Evolutionary conservation across 2,888 invertebrate species (phyloP).

Genomic region (Drosophila quinaria): DNA sequence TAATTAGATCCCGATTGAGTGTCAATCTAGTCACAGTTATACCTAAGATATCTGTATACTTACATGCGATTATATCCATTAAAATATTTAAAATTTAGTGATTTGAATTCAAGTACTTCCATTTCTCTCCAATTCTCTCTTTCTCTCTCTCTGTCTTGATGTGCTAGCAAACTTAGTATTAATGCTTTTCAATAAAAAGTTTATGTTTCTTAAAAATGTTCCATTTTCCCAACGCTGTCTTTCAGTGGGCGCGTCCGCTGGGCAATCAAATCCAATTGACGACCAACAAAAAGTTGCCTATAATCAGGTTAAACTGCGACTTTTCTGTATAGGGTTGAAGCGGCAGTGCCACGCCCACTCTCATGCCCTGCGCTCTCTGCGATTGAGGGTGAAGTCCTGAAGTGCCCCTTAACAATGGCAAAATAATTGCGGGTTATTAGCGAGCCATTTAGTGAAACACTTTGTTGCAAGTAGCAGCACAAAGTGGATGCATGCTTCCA

Average conservation of each 20-base stretch:
- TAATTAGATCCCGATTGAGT: conserved; percentile 39
- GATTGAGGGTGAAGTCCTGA: conserved; percentile 30
- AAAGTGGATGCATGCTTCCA: conserved; percentile 38
- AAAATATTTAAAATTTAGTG: conserved; percentile 47
- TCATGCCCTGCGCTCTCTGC: conserved; percentile 33
- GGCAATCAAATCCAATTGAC: conserved; percentile 72
- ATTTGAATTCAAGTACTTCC: conserved; percentile 66
- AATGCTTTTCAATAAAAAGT: conserved; percentile 69
- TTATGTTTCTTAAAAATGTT: conserved; percentile 10
- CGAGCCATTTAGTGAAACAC: conserved; percentile 67
- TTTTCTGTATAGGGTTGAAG: conserved; percentile 60
- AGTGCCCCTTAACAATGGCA: conserved; percentile 61
- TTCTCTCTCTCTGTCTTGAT: conserved; percentile 27
- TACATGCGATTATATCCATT: conserved; percentile 8
- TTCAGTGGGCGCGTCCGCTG: conserved; percentile 22
- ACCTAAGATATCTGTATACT: conserved; percentile 35
- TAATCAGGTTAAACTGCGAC: conserved; percentile 70
- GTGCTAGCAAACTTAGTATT: conserved; percentile 58
- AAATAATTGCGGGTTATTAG: conserved; percentile 75
- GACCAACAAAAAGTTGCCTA: conserved; percentile 57
- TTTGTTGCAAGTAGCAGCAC: conserved; percentile 35
- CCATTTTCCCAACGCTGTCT: conserved; percentile 12
- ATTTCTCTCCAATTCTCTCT: conserved; percentile 19
- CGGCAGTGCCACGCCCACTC: conserved; percentile 24
- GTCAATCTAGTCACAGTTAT: conserved; percentile 56